phyloP scores from a whole-genome alignment of 1,140 invertebrate species.

The Coelopa frigida region DNA sequence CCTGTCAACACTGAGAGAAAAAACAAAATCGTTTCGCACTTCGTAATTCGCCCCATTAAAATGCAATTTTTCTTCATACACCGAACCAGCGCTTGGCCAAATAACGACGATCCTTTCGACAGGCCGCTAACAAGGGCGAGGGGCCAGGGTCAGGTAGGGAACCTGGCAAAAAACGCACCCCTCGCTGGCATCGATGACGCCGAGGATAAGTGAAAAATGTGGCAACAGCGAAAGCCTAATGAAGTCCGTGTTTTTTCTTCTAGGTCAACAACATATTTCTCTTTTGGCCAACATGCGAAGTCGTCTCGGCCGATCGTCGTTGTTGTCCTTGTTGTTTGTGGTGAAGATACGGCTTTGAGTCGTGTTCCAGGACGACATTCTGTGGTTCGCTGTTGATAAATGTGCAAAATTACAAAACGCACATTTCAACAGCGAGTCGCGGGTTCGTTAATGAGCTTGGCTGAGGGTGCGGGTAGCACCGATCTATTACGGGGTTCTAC shows the following conservation, averaged over 20 bases:
- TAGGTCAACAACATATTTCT: background rate
- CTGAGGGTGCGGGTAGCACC: too few relatives aligned
- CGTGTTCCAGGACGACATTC: too few relatives aligned
- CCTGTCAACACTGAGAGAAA: constrained; percentile 7
- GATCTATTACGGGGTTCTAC: too few relatives aligned
- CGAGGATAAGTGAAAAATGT: constrained; percentile 43
- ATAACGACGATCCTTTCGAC: background rate
- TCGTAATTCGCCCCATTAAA: constrained; percentile 34
- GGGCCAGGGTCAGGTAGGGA: background rate
- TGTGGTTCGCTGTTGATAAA: too few relatives aligned
- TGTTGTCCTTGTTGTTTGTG: too few relatives aligned
- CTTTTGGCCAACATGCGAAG: background rate
- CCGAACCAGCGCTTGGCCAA: background rate
- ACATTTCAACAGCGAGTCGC: too few relatives aligned
- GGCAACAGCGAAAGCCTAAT: constrained; percentile 42
- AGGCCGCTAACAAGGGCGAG: background rate
- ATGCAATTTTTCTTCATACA: constrained; percentile 43
- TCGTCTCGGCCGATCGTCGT: too few relatives aligned
- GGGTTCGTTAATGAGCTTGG: too few relatives aligned
- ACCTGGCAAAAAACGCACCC: background rate
- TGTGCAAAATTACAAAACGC: too few relatives aligned
- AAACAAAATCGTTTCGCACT: constrained; percentile 11
- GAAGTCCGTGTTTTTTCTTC: constrained; percentile 16
- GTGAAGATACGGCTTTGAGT: too few relatives aligned
- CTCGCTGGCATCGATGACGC: background rate